Conservation (phyloP, 2,888 invertebrate species). For the Coremacera marginata region DNA sequence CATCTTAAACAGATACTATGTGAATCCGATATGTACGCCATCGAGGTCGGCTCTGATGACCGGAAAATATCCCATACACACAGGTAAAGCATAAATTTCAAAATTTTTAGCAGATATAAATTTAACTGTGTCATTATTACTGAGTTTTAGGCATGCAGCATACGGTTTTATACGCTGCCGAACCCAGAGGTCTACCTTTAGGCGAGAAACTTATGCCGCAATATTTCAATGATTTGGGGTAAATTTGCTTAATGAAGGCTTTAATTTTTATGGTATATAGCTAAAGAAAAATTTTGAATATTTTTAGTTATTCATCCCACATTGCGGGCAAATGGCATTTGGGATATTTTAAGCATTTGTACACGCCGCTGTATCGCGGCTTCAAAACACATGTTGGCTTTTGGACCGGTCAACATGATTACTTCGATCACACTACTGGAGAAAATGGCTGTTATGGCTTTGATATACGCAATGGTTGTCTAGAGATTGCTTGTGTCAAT, state of each 20-base stretch:
- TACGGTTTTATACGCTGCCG: slow-evolving; percentile 79
- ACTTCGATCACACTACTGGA: slow-evolving; percentile 86
- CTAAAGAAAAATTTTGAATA: neutral
- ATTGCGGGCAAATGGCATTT: slow-evolving; percentile 90
- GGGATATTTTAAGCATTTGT: slow-evolving; percentile 80
- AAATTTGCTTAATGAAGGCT: slow-evolving; percentile 53
- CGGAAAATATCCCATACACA: slow-evolving; percentile 92
- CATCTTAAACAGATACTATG: slow-evolving; percentile 88
- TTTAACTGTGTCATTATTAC: neutral
- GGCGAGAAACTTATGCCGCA: slow-evolving; percentile 85
- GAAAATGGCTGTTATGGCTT: slow-evolving; percentile 77
- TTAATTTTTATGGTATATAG: neutral
- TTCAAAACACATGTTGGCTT: slow-evolving; percentile 84
- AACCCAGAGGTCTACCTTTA: slow-evolving; percentile 86
- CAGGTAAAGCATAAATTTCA: slow-evolving; percentile 60
- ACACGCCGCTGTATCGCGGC: slow-evolving; percentile 82
- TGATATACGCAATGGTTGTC: slow-evolving; percentile 75
- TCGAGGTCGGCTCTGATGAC: slow-evolving; percentile 91
- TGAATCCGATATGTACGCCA: slow-evolving; percentile 91
- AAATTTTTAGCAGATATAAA: neutral
- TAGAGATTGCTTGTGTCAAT: neutral
- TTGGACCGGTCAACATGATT: slow-evolving; percentile 91
- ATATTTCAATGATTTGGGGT: slow-evolving; percentile 82
- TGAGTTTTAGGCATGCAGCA: slow-evolving; percentile 79
- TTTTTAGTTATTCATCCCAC: slow-evolving; percentile 78